These are phyloP conservation scores for Drosophila rellima DNA, from an alignment of 2,888 invertebrate genomes.

Conservation along the genomic window DNA sequence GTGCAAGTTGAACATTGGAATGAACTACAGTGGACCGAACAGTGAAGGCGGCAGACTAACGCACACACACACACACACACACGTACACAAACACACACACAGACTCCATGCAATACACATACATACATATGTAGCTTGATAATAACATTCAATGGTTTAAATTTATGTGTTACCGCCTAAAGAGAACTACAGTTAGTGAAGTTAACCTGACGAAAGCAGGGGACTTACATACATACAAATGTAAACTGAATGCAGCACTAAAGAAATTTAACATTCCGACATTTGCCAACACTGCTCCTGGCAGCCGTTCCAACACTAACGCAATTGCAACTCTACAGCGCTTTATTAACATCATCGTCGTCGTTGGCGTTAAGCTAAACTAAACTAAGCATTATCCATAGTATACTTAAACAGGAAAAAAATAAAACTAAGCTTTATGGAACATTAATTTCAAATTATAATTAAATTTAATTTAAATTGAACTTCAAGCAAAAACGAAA, in stretches of 20 bases:
- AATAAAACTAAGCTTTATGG: constrained; percentile 62
- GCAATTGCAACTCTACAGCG: constrained; percentile 17
- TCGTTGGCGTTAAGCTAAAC: background rate
- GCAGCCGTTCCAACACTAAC: constrained; percentile 20
- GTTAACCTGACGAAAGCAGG: background rate
- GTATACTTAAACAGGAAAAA: constrained; percentile 18
- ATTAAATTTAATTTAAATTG: constrained; percentile 53
- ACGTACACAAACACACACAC: constrained; percentile 33
- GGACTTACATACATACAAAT: background rate
- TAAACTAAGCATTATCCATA: constrained; percentile 49
- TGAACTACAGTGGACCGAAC: background rate
- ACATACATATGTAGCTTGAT: constrained; percentile 9
- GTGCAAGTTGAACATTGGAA: background rate
- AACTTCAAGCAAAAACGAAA: constrained; percentile 58
- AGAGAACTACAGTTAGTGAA: constrained; percentile 18
- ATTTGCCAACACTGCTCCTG: constrained; percentile 22
- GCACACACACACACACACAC: constrained; percentile 41
- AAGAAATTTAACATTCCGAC: constrained; percentile 8
- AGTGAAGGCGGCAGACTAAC: constrained; percentile 32
- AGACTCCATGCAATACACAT: constrained; percentile 2
- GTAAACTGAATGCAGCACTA: background rate
- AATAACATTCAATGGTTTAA: constrained; percentile 20
- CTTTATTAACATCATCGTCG: constrained; percentile 11
- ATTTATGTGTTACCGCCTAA: constrained; percentile 38
- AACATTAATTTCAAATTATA: constrained; percentile 62